Percentiles rank a stretch among this genome's conserved stretches.
These are phyloP conservation scores for Ooceraea biroi DNA, from an alignment of 1,140 invertebrate species.

Conservation along the genomic window DNA sequence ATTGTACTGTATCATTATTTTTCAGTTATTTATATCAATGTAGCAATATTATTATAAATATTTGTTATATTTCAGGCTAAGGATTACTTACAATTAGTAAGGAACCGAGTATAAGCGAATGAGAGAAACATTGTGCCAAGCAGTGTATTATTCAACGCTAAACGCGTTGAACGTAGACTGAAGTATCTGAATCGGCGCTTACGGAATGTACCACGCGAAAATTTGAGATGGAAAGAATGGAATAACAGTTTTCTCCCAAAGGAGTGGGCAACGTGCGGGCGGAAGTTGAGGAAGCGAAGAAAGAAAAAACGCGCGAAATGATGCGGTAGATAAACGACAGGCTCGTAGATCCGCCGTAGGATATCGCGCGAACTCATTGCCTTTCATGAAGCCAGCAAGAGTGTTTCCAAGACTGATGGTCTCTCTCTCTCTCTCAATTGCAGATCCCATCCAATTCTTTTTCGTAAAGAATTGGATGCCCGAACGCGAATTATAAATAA, in stretches of 20 bases:
- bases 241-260: not conserved
- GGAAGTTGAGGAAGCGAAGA: not conserved
- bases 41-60: too few species aligned
- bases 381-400: slow-evolving; percentile 74
- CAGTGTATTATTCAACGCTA: not conserved
- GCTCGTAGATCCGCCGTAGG: slow-evolving; percentile 49
- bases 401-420: slow-evolving; percentile 69
- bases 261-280: not conserved
- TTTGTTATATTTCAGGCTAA: too few species aligned
- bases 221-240: slow-evolving; percentile 34
- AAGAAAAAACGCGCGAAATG: slow-evolving; percentile 39
- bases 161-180: not conserved
- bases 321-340: slow-evolving; percentile 62
- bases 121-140: too few species aligned
- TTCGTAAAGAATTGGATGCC: slow-evolving; percentile 42
- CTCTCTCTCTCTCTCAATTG: slow-evolving; percentile 43
- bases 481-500: slow-evolving; percentile 69
- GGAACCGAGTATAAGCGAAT: too few species aligned
- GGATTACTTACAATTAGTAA: too few species aligned
- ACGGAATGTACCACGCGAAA: not conserved
- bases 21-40: too few species aligned
- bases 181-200: not conserved
- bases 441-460: slow-evolving; percentile 76
- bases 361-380: slow-evolving; percentile 71
- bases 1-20: too few species aligned